These are phyloP conservation scores for Podocnemis expansa DNA, from an alignment of 2,113 vertebrate genomes.

Conservation along the genomic window DNA sequence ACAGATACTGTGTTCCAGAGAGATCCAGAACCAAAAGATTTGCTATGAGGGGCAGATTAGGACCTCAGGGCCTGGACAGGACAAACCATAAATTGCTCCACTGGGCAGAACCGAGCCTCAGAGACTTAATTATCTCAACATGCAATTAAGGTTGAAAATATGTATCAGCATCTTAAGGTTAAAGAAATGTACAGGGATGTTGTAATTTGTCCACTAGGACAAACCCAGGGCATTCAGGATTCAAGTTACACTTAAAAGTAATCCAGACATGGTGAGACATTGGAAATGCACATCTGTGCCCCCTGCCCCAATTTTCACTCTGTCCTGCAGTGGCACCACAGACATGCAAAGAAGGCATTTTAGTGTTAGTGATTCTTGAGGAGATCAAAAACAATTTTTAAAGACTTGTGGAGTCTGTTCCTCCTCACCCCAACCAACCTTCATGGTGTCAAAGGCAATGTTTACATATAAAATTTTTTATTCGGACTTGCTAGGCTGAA, in stretches of 20 bases:
- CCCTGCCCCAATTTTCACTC: not conserved
- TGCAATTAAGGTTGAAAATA: too few relatives aligned
- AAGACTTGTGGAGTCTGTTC: not conserved
- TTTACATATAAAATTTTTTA: too few relatives aligned
- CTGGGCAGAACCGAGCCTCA: too few relatives aligned
- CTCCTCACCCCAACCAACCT: too few relatives aligned
- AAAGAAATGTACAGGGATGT: not conserved
- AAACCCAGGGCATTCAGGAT: not conserved
- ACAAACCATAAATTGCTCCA: not conserved
- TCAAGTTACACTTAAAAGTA: not conserved
- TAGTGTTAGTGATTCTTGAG: not conserved
- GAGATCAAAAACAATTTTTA: not conserved
- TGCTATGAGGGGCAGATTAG: not conserved
- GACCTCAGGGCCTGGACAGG: not conserved
- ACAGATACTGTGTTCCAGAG: accelerated
- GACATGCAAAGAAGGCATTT: not conserved
- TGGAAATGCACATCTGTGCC: not conserved
- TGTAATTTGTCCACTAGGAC: not conserved
- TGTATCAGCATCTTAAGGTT: not conserved
- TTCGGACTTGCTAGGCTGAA: too few relatives aligned
- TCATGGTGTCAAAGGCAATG: not conserved
- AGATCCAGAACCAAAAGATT: not conserved
- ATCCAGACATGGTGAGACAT: not conserved
- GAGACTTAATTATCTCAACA: not conserved
- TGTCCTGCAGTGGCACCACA: not conserved